Base-by-base conservation (phyloP, 2,113 vertebrate genomes). In the Martes martes region DNA sequence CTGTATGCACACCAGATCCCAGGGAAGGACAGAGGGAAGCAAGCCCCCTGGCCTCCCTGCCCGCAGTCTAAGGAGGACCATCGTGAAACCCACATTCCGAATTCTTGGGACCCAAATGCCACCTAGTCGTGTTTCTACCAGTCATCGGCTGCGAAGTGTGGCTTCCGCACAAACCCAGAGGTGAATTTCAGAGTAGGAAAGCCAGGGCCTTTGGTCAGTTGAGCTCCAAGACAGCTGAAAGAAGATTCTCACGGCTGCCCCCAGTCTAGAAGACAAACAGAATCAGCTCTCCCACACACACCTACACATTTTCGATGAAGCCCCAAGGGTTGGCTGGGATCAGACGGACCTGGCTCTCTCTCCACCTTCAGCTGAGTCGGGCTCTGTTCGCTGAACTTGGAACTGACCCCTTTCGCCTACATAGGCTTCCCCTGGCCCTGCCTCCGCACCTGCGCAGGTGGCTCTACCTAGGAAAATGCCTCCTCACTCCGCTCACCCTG, bases 31-130 rank as follows among this genome's bases (percentile, higher is more conserved):
- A 0, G 7, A 45, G 52, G n/a, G 65, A 52, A 36, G 67, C 71
- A 16, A 9, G 1, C 13, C 1, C 5, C 59, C 59, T 7, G 1
- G 50, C 23, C 14, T 2, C n/a, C 84, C 59, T 15, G 42, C 84
- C 59, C 11, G 45, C 28, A 4, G 79, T 14, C n/a, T 26, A 3
- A 14, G 10, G 31, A 59, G 55, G 23, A 15, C 8, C 55, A 4
- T 6, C 2, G 2, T 6, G 55, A 74, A n/a, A 7, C 39, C 47
- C 16, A 0, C 45, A 0, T 7, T 36, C 47, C 61, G 28, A 11
- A 0, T 47, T 57, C 45, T 8, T 13, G 63, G 83, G 57, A 52
- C 67, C 47, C 67, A 36, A 28, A 21, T 84, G 42, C 87, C 52
- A 4, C 8, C 15, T 8, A 10, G 7, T 81, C 42, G 0, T 19